Evolutionary conservation across 2,888 invertebrate species (phyloP).

Genomic region (Rhamnusium bicolor): DNA sequence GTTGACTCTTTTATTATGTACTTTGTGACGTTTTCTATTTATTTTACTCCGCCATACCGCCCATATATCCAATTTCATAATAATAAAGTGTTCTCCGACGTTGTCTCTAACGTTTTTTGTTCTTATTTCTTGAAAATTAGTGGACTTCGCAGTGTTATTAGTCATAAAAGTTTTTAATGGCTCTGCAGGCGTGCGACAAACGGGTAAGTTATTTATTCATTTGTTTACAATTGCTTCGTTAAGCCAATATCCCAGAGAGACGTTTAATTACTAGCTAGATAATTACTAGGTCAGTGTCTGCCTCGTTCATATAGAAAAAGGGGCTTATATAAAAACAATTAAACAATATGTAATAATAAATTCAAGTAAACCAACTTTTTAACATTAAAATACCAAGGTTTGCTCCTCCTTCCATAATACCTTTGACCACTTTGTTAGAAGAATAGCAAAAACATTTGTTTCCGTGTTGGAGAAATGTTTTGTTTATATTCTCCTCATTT

Average conservation of each 20-base stretch:
- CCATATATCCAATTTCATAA: constrained; percentile 31
- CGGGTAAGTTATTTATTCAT: constrained; percentile 21
- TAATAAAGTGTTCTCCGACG: constrained; percentile 16
- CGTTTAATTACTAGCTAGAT: not conserved
- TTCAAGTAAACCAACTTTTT: too few relatives aligned
- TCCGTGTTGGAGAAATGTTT: too few relatives aligned
- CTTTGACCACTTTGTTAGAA: too few relatives aligned
- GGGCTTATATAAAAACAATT: too few relatives aligned
- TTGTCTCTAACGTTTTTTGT: constrained; percentile 1
- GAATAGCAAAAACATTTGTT: too few relatives aligned
- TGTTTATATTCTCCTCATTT: too few relatives aligned
- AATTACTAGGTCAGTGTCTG: not conserved
- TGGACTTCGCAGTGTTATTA: not conserved
- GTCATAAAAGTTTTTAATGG: constrained; percentile 16
- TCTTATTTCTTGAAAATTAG: constrained; percentile 18
- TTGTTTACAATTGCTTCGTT: constrained; percentile 1
- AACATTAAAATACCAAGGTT: too few relatives aligned
- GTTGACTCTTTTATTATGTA: constrained; percentile 33
- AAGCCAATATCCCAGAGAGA: not conserved
- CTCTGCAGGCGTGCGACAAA: not conserved
- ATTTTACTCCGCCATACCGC: constrained; percentile 15
- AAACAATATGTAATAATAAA: too few relatives aligned
- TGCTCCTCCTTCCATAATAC: too few relatives aligned
- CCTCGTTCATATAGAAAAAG: not conserved
- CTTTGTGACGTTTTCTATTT: constrained; percentile 29